Conservation (phyloP, 2,113 vertebrate genomes). For the Alethe castanea region DNA sequence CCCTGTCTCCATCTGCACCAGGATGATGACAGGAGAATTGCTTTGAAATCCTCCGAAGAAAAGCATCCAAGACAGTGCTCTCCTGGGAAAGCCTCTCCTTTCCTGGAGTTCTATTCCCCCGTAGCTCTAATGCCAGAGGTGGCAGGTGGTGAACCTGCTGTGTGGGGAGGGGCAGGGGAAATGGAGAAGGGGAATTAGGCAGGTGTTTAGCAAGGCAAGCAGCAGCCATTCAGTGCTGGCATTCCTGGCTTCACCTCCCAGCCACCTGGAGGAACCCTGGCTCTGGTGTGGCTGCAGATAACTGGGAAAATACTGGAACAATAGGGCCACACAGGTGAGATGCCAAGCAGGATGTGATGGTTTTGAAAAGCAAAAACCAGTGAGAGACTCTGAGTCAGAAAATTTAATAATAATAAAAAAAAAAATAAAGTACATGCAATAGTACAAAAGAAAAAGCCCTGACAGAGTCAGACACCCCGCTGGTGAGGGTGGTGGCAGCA, state of each 20-base stretch:
- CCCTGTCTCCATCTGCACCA: background rate
- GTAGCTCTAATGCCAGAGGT: background rate
- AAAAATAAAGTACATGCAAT: too few species aligned
- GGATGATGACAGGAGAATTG: background rate
- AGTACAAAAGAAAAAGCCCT: too few species aligned
- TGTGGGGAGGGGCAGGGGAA: background rate
- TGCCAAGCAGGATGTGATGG: too few species aligned
- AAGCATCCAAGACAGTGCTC: background rate
- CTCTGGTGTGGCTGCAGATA: fast-evolving
- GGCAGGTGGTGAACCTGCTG: constrained; percentile 21
- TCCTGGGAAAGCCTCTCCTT: background rate
- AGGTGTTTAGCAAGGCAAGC: background rate
- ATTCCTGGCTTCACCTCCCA: background rate
- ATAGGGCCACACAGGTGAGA: background rate
- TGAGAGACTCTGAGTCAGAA: too few species aligned
- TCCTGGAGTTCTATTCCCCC: background rate
- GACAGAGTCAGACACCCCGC: too few species aligned
- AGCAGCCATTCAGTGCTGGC: background rate
- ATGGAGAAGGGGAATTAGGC: background rate
- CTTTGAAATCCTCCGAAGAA: background rate
- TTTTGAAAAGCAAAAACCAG: too few species aligned
- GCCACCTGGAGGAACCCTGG: background rate
- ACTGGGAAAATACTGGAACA: background rate
- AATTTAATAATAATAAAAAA: too few species aligned
- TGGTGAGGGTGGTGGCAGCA: too few species aligned